Evolutionary conservation across 2,113 vertebrate species (phyloP), one percentile per base, ranked within the genome.

Genomic region (Scartelaos histophorus): DNA sequence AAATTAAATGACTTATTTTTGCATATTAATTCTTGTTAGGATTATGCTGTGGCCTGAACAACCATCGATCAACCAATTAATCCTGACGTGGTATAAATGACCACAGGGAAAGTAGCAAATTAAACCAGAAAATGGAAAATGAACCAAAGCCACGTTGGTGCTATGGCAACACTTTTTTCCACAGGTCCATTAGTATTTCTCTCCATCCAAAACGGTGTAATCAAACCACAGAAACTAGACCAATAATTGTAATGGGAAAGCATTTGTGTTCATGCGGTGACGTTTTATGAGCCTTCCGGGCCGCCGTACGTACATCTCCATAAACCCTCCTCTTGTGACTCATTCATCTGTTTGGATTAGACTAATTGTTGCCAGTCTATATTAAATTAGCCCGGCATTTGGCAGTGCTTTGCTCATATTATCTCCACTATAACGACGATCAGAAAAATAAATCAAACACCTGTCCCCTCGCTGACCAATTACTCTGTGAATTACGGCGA

Each of bases 401-500:
- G 77, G 64, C 68, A 29, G 61, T 61, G 78, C 53, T 69, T 5
- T 70, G 25, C 54, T 45, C 69, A 60, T 38, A 46, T 58, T 43
- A 24, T 21, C 2, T 70, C 53, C 53, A 67, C 22, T 67, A 76
- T 65, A 46, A 60, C 0, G 38, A 54, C n/a, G 5, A 46, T 13
- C 16, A 15, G 38, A 24, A 66, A 25, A 13, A 69, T 66, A 66
- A 78, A 81, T 65, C 71, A 58, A 73, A 78, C 75, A 79, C 65
- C 70, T 70, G 70, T 76, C 68, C 22, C 54, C 45, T 22, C 15
- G 11, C 24, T 67, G 69, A 75, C 61, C 29, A 46, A 64, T 67
- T 46, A 65, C 54, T 64, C 21, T 54, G 45, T 64, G 38, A 74
- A 69, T 69, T 73, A 46, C 29, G 43, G 53, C 67, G 69, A 70